Conservation (phyloP, 2,113 vertebrate genomes). For the Panthera leo region DNA sequence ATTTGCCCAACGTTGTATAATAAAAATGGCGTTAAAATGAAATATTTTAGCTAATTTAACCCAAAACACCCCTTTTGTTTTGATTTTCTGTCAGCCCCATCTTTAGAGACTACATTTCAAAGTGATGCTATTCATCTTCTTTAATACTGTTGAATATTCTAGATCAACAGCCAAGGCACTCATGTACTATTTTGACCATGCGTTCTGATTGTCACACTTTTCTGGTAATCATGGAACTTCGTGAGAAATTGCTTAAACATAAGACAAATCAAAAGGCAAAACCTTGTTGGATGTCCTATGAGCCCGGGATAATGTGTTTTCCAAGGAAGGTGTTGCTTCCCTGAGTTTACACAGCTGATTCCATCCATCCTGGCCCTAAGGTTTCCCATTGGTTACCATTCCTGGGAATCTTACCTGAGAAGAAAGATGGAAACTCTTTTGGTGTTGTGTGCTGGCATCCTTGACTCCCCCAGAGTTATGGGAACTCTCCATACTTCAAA, state of each 20-base stretch:
- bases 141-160: background rate
- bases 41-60: background rate
- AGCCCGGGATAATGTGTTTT: background rate
- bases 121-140: background rate
- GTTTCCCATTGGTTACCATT: background rate
- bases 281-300: fast-evolving
- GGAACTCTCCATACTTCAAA: background rate
- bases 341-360: background rate
- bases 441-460: too few relatives aligned
- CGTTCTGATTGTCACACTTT: background rate
- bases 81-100: background rate
- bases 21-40: background rate
- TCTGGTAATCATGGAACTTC: background rate
- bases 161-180: background rate
- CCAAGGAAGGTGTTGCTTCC: background rate
- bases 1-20: background rate
- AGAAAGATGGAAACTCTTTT: background rate
- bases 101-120: background rate
- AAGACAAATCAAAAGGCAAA: background rate
- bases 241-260: background rate
- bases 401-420: background rate
- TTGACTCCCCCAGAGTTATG: too few relatives aligned
- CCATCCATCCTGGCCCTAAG: background rate
- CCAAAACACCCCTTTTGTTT: background rate
- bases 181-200: background rate